Conservation (phyloP, 2,797 vertebrate genomes). For the Phrynocephalus guinanensis region DNA sequence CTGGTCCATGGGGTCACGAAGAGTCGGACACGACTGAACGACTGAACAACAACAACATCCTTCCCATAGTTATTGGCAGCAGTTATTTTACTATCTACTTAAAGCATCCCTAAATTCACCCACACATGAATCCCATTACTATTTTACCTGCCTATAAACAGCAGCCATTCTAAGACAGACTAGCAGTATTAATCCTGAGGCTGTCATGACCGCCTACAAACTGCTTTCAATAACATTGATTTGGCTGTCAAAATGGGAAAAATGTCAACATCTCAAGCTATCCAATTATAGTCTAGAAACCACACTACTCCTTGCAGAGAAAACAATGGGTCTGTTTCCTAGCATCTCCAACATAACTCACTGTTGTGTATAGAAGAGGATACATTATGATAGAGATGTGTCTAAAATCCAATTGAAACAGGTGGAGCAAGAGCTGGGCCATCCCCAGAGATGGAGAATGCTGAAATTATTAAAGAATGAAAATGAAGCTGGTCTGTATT, state of each 20-base stretch:
- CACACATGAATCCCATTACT: slow-evolving; percentile 28
- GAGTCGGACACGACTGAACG: too few relatives aligned
- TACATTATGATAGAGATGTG: slow-evolving; percentile 26
- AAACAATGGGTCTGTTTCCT: slow-evolving; percentile 50
- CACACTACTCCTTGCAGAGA: slow-evolving; percentile 49
- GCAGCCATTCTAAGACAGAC: slow-evolving; percentile 53
- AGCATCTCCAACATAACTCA: slow-evolving; percentile 50
- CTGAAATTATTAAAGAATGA: background rate
- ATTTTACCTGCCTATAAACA: slow-evolving; percentile 34
- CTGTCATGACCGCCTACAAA: slow-evolving; percentile 55
- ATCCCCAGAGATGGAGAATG: slow-evolving; percentile 31
- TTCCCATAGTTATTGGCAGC: slow-evolving; percentile 20
- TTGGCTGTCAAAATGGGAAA: slow-evolving; percentile 65
- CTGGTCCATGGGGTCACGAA: too few relatives aligned
- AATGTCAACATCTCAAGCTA: slow-evolving; percentile 62
- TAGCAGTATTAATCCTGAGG: slow-evolving; percentile 56
- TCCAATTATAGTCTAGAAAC: slow-evolving; percentile 61
- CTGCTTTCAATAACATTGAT: slow-evolving; percentile 64
- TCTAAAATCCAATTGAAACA: slow-evolving; percentile 30
- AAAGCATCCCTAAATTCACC: slow-evolving; percentile 47
- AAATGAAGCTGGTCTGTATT: background rate
- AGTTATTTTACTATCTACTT: slow-evolving; percentile 34
- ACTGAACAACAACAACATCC: too few relatives aligned
- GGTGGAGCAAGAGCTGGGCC: background rate
- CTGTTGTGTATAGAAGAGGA: slow-evolving; percentile 30